Evolutionary conservation across 1,140 invertebrate species (phyloP), one percentile per base, ranked within the genome.

Genomic region (Sesamia nonagrioides): DNA sequence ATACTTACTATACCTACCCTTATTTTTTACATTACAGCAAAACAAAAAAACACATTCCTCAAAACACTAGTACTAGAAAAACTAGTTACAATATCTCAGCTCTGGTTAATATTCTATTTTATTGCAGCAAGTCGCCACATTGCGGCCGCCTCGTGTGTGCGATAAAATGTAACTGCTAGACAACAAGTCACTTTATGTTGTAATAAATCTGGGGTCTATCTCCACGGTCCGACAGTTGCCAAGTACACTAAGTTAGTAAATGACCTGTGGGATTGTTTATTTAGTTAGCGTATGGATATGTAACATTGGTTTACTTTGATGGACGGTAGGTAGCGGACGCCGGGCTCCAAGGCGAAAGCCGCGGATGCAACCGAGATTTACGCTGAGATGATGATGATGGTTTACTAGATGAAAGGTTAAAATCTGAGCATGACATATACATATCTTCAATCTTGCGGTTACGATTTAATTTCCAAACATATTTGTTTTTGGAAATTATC

Each of bases 141-240:
- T 37, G 37, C 37, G 35, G 17, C 11, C 52, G 15, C 61, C 61
- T 18, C 61, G 8, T 42, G 37, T 18, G 61, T 40, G 37, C 61
- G 17, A 66, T 66, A 66, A 66, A 66, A 42, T 42, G 61, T 45
- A 42, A 66, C n/a, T 40, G 56, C 13, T 3, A 66, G 11, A 63
- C 37, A 42, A 63, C 61, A 21, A 60, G 56, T 35, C 56, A 35
- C 56, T 63, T 63, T 42, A 66, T 42, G 61, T 42, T 13, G 37
- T 11, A 18, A 66, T 66, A 66, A 66, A 66, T 66, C 61, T 66
- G 37, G 8, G 9, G 17, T 18, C 61, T 18, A 66, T 63, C 60
- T 63, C 17, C 8, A 8, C 56, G 21, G 52, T 6, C 56, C 18
- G 37, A 66, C 17, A 18, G 18, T 66, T 18, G 37, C 37, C 35